Conservation (phyloP, 1,140 invertebrate genomes). For the Leptonema lineaticorne region DNA sequence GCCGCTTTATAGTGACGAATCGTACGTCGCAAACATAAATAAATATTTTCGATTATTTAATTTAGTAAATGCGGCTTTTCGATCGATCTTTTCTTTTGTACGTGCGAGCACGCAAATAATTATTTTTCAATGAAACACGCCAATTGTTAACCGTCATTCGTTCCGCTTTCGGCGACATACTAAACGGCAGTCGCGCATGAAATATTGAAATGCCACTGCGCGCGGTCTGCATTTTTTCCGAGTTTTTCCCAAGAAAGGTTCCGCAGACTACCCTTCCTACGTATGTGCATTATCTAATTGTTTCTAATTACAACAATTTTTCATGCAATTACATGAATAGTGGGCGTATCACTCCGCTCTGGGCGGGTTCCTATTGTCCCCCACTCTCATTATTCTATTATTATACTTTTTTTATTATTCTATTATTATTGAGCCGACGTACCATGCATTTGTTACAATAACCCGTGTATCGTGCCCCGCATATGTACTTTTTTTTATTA, state of each 20-base stretch:
- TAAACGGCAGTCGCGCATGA: neutral
- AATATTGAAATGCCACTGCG: neutral
- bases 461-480: neutral
- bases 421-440: slow-evolving; percentile 13
- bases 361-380: slow-evolving; percentile 13
- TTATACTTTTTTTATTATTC: slow-evolving; percentile 24
- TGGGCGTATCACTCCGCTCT: slow-evolving; percentile 20
- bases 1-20: too few relatives aligned
- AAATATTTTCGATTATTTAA: too few relatives aligned
- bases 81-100: too few relatives aligned
- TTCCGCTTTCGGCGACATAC: slow-evolving; percentile 2
- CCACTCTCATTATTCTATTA: slow-evolving; percentile 26
- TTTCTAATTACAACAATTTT: slow-evolving; percentile 40
- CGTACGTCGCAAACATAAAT: too few relatives aligned
- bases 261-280: neutral
- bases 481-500: neutral
- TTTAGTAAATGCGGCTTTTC: too few relatives aligned
- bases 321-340: slow-evolving; percentile 39
- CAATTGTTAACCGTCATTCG: neutral
- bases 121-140: too few relatives aligned
- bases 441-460: slow-evolving; percentile 8
- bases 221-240: neutral
- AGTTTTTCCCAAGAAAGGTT: slow-evolving; percentile 4
- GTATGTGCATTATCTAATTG: slow-evolving; percentile 38
- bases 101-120: too few relatives aligned